Evolutionary conservation across 2,797 vertebrate species (phyloP), one percentile per base, ranked within the genome.

Genomic region (Glyptemys insculpta): DNA sequence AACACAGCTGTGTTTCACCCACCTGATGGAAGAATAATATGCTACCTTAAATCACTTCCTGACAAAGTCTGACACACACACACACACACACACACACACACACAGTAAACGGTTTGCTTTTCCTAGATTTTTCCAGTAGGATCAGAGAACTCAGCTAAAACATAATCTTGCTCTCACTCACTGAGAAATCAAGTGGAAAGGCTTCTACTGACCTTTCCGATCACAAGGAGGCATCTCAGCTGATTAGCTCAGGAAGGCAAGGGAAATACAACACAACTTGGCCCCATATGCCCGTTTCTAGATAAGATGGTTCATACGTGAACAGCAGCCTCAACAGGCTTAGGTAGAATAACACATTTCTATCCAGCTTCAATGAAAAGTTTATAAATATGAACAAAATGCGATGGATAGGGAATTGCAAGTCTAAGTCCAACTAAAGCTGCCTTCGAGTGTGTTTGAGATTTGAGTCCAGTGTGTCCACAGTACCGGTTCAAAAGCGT

Each of bases 71-170:
- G 86, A 14, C 16, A 74, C 19, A 47, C 1, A 15, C 15, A n/a
- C 18, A 21, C 2, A 31, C 0, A 2, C 57, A 72, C 21, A n/a
- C 65, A 72, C 14, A 34, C 59, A 62, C 6, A 12, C n/a, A 16
- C 50, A 50, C 4, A 50, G 2, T 50, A 72, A 5, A 31, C 44
- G 68, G 21, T 44, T 76, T 37, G 53, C 29, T 93, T 56, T 37
- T 52, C 59, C 57, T n/a, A 54, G 34, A 25, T 84, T 83, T 53
- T 59, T 86, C 44, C 31, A 68, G 19, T 50, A 41, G 27, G 56
- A 93, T 6, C 52, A 78, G 31, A 84, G 10, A 91, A 84, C 6
- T 31, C 25, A 54, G n/a, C 0, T 25, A 44, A 34, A 78, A 54
- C 23, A n/a, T 68, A 27, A 74, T 44, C 23, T 41, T 25, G 5